Evolutionary conservation across 2,797 vertebrate species (phyloP), one percentile per base, ranked within the genome.

Genomic region (Phoxinus dragarum): DNA sequence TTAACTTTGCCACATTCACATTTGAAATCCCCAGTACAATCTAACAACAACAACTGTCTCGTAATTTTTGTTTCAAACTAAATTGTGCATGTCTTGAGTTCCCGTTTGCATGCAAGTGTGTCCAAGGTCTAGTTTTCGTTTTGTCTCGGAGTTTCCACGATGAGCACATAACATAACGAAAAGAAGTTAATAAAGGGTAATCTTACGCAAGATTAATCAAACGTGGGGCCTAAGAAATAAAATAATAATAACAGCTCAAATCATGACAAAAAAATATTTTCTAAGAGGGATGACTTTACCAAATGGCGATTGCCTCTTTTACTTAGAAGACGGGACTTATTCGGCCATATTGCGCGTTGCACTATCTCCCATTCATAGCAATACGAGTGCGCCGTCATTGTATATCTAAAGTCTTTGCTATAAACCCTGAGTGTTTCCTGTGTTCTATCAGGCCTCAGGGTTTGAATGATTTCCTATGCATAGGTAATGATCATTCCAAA

Each of bases 381-480:
- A 14, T 31, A 14, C 5, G 4, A 66, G 27, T 66, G 61, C 61
- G 34, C 9, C 4, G 6, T 34, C 61, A 31, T 16, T 64, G 59
- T 64, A 64, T 14, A 16, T 31, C 11, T 31, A 64, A 31, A 64
- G 61, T 34, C 27, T 34, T 64, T 66, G 12, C 61, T 34, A 17
- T 34, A 31, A 42, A 85, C 16, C 68, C 34, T 49, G 68, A 80
- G 68, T 34, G 68, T 56, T 64, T 85, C 16, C 38, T 78, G 76
- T 85, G 67, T 52, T 27, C 42, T 47, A 27, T 72, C 52, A 85
- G 44, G 23, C 76, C 84, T 49, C 54, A 2, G 54, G 68, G 40
- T 79, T 78, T 47, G 27, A 79, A 79, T 71, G 27, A 80, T 85
- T 85, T 85, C 38, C 76, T 36, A 73, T 85, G 84, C 76, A 64